phyloP scores from a whole-genome alignment of 2,888 invertebrate species.

The Chromoteleia sp. region DNA sequence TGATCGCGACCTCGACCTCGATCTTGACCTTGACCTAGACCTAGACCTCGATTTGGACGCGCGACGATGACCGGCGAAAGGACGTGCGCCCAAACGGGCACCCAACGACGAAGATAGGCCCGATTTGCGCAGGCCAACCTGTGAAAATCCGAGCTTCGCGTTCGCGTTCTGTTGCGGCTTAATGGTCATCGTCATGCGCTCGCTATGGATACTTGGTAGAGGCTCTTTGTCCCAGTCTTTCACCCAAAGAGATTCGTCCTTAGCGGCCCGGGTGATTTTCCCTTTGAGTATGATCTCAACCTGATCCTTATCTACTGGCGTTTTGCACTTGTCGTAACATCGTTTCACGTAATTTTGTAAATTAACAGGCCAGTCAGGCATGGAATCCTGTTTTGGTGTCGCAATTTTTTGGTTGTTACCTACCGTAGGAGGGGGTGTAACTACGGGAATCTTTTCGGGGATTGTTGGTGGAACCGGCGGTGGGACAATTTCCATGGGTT shows the following conservation, averaged over 20 bases:
- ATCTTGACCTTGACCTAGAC: constrained; percentile 73
- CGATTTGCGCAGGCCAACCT: constrained; percentile 80
- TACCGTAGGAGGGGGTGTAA: constrained; percentile 72
- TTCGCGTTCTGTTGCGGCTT: constrained; percentile 86
- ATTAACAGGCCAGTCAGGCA: constrained; percentile 92
- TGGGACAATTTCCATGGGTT: constrained; percentile 83
- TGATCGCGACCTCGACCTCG: constrained; percentile 78
- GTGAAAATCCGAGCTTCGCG: constrained; percentile 74
- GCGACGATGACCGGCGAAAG: constrained; percentile 81
- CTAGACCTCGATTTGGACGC: constrained; percentile 63
- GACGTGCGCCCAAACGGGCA: constrained; percentile 86
- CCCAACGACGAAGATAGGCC: constrained; percentile 87
- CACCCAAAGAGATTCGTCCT: constrained; percentile 93
- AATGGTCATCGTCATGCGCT: constrained; percentile 89
- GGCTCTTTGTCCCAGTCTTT: constrained; percentile 98
- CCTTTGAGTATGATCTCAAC: constrained; percentile 97
- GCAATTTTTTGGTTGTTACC: constrained; percentile 72
- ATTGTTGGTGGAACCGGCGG: constrained; percentile 51
- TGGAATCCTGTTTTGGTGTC: constrained; percentile 81
- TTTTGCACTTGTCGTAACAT: constrained; percentile 96
- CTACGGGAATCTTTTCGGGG: constrained; percentile 70
- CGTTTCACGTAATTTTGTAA: constrained; percentile 95
- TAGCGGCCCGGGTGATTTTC: constrained; percentile 95
- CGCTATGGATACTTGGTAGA: constrained; percentile 94
- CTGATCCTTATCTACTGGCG: constrained; percentile 95